Evolutionary conservation across 2,113 vertebrate genomes (phyloP).

Genomic region (Macaca mulatta): DNA sequence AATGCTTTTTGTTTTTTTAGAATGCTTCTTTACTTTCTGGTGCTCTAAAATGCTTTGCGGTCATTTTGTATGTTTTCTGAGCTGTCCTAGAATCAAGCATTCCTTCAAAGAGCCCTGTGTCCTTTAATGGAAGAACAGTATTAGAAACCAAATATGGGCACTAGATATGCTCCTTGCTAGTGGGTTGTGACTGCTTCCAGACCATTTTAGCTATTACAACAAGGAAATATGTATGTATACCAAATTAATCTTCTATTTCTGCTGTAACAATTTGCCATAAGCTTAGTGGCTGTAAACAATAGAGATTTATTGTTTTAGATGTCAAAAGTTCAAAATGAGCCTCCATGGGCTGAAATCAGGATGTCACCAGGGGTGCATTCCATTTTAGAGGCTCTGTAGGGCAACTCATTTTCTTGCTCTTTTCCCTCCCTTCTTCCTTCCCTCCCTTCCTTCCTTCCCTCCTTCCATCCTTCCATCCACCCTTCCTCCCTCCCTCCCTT

Average conservation of each 20-base stretch:
- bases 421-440: no score
- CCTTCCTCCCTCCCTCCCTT: no score
- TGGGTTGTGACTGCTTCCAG: neutral
- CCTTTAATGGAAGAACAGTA: neutral
- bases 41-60: neutral
- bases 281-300: neutral
- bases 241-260: neutral
- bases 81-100: neutral
- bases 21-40: neutral
- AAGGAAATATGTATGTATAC: neutral
- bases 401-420: neutral
- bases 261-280: neutral
- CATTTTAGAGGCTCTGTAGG: neutral
- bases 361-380: neutral
- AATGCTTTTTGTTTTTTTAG: neutral
- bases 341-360: neutral
- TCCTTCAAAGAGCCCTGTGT: neutral
- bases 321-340: neutral
- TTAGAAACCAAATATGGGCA: neutral
- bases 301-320: neutral
- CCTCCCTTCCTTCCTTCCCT: no score
- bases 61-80: neutral
- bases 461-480: accelerated
- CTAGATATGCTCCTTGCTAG: neutral
- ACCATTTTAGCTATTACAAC: neutral